Base-by-base conservation (phyloP, 2,113 vertebrate species). In the Channa argus region DNA sequence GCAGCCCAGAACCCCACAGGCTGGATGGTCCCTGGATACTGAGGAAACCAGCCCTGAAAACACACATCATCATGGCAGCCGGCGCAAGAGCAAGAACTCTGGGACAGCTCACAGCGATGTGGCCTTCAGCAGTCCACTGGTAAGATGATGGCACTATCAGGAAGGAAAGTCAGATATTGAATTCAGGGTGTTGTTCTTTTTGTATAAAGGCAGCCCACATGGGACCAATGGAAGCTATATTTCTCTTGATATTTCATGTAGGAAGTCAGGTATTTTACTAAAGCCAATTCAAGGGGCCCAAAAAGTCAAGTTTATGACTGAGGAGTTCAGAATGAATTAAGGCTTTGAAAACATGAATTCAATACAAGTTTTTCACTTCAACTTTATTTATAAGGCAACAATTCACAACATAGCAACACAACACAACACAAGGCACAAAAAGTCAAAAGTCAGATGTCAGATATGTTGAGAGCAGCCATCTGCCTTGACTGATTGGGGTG, bases 61-160 rank as follows among this genome's bases (percentile, higher is more conserved):
- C 37, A 69, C 5, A 37, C 77, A 36, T 50, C 65, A 11, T 6
- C 53, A 45, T 44, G 71, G 63, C 43, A 70, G 39, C 58, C 64
- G 39, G 36, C 62, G 3, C 45, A 85, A 70, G 82, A 82, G 85
- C 79, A 91, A 79, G 67, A 53, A 71, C 8, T 36, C 61, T 10
- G 84, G 60, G 76, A 87, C 54, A 34, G 64, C 67, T 45, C 71
- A 84, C 7, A 86, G 79, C 15, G 49, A 83, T 5, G 77, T 83
- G 61, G 93, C 94, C 80, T 95, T 95, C 88, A 94, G 94, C 79
- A 94, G 94, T 78, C 91, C 88, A 3, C 85, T 94, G 89, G 94
- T 95, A 86, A 72, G 78, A 82, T 45, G 51, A 51, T 52, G 4
- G 12, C 49, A 63, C 9, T 52, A 37, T 61, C 47, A 13, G 24